These are phyloP conservation scores for Dromas ardeola DNA, from an alignment of 2,113 vertebrate species.

Conservation along the genomic window DNA sequence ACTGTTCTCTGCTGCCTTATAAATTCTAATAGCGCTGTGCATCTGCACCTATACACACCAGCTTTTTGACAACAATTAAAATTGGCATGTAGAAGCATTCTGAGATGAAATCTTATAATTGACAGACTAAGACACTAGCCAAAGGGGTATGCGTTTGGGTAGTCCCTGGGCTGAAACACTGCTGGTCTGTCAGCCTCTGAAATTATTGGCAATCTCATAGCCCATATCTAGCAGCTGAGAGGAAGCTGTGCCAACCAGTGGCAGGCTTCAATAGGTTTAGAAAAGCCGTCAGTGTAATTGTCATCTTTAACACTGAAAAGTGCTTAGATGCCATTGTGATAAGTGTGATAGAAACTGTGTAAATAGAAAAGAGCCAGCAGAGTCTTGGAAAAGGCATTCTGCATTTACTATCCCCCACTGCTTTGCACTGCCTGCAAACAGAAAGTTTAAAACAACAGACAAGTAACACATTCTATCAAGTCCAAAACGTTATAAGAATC, in stretches of 20 bases:
- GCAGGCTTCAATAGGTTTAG: conserved; percentile 40
- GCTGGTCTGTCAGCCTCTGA: conserved; percentile 55
- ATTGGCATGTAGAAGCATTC: conserved; percentile 24
- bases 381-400: background rate
- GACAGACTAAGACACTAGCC: conserved; percentile 21
- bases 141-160: conserved; percentile 18
- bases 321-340: conserved; percentile 4
- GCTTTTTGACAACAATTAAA: conserved; percentile 56
- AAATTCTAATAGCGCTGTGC: background rate
- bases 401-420: background rate
- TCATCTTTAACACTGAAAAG: conserved; percentile 44
- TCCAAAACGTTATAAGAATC: background rate
- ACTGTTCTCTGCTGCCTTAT: background rate
- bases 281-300: conserved; percentile 2
- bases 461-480: background rate
- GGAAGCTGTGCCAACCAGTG: conserved; percentile 37
- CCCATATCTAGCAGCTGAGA: conserved; percentile 44
- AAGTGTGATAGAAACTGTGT: background rate
- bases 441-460: background rate
- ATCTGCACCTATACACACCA: background rate
- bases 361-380: background rate
- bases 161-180: conserved; percentile 48
- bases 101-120: conserved; percentile 52
- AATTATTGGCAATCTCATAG: conserved; percentile 58
- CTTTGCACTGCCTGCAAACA: background rate